Percentiles rank a stretch among this genome's conserved stretches.
Conservation (phyloP, 2,113 vertebrate genomes). For the Blennius ocellaris region DNA sequence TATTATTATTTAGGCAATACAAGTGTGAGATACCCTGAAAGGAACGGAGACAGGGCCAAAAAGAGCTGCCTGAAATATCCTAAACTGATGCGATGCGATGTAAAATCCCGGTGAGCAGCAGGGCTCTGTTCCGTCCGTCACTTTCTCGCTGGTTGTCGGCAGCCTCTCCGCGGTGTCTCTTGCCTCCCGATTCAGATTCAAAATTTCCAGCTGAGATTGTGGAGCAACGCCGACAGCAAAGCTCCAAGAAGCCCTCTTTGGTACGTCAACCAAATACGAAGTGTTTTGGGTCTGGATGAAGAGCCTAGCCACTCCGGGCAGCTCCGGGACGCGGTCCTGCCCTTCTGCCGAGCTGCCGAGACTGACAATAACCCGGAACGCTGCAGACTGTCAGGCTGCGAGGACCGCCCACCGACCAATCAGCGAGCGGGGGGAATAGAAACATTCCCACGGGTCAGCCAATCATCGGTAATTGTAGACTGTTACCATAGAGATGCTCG, state of each 20-base stretch:
- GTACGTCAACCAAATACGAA: conserved; percentile 40
- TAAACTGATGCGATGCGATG: conserved; percentile 53
- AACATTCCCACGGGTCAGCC: conserved; percentile 85
- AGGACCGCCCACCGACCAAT: conserved; percentile 86
- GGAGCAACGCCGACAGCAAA: conserved; percentile 28
- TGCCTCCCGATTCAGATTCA: conserved; percentile 49
- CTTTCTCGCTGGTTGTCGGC: conserved; percentile 79
- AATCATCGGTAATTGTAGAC: conserved; percentile 81
- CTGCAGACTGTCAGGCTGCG: conserved; percentile 77
- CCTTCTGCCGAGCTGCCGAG: conserved; percentile 81
- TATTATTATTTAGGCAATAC: conserved; percentile 40
- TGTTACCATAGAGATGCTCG: conserved; percentile 86
- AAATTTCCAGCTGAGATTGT: conserved; percentile 52
- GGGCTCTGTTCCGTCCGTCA: conserved; percentile 78
- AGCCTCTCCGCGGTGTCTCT: conserved; percentile 67
- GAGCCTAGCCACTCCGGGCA: conserved; percentile 71
- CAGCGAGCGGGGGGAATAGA: conserved; percentile 70
- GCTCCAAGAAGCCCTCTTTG: conserved; percentile 48
- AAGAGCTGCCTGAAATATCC: conserved; percentile 63
- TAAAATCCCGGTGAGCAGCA: conserved; percentile 72
- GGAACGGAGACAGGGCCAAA: conserved; percentile 56
- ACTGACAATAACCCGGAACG: conserved; percentile 88
- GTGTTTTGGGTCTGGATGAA: conserved; percentile 41
- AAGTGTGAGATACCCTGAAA: conserved; percentile 57
- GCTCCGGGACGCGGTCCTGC: conserved; percentile 76